Evolutionary conservation across 2,888 invertebrate species (phyloP), one percentile per base, ranked within the genome.

Genomic region (Diaperis boleti): DNA sequence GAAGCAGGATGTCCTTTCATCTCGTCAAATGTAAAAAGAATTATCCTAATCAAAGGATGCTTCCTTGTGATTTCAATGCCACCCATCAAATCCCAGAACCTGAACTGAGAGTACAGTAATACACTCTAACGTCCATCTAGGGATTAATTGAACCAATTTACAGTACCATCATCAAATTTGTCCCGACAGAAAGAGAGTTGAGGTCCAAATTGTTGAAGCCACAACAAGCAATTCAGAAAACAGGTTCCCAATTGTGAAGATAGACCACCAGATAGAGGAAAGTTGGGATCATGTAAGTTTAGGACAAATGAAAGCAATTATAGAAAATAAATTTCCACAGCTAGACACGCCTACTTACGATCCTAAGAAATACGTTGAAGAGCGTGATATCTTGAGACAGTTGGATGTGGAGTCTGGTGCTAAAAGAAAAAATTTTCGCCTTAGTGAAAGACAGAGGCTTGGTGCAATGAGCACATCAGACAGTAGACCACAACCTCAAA

Each of bases 51-150:
- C 75, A 79, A 0, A 80, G 82, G 31, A 62, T 61, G 0, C 68
- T 74, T 1, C 81, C 82, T 1, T 88, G 87, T 50, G 86, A 86
- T 0, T 86, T 86, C 20, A 86, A 87, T 31, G 73, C 81, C 0
- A 83, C 83, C 0, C 87, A 87, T 62, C 67, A 84, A 0, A 70
- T 87, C 0, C 82, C 83, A 0, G 84, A 85, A 29, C 81, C 82
- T 0, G 87, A 87, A 52, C 17, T 84, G n/a, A n/a, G n/a, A n/a
- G n/a, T 0, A 77, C 81, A 39, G 85, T 85, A 57, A 47, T 5
- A 26, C 11, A 14, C 7, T 20, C 8, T n/a, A 4, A 47, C 7
- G 15, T 3, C 26, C 8, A 22, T 44, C 13, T 22, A 17, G 18
- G 7, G 11, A 5, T 3, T 17, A 39, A 39, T 17, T 8, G 11